phyloP scores from a whole-genome alignment of 1,140 invertebrate species.

The Atopsyche davidsoni region DNA sequence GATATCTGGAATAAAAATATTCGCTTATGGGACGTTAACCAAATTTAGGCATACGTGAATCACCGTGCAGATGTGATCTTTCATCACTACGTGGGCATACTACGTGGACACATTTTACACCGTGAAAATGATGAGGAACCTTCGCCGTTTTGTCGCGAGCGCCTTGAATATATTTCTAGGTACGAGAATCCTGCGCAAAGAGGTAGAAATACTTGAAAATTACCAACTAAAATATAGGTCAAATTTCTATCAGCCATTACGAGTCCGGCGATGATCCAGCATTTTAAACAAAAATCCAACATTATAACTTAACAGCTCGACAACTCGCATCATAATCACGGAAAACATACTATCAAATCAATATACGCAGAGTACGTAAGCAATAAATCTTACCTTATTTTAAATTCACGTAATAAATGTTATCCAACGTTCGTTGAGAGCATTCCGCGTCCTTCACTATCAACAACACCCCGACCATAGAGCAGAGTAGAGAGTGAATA shows the following conservation, averaged over 20 bases:
- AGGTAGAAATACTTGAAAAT: conserved; percentile 10
- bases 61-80: conserved; percentile 14
- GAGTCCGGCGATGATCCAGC: conserved; percentile 17
- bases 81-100: conserved; percentile 23
- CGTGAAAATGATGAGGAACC: conserved; percentile 3
- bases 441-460: conserved; percentile 28
- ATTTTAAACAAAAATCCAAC: conserved; percentile 13
- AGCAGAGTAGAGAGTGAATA: conserved; percentile 14
- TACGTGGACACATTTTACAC: conserved; percentile 22
- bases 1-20: conserved; percentile 7
- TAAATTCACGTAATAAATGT: conserved; percentile 21
- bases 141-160: background rate
- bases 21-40: conserved; percentile 18
- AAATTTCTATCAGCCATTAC: conserved; percentile 24
- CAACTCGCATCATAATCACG: conserved; percentile 8
- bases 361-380: conserved; percentile 4
- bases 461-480: conserved; percentile 28
- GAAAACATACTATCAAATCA: conserved; percentile 6
- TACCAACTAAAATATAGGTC: conserved; percentile 20
- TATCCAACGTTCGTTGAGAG: conserved; percentile 18
- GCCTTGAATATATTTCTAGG: background rate
- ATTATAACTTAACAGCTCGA: conserved; percentile 22
- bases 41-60: conserved; percentile 25
- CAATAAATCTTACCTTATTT: conserved; percentile 20
- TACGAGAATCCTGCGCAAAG: background rate